Conservation (phyloP, 2,113 vertebrate species). For the Epinephelus cyanopodus region DNA sequence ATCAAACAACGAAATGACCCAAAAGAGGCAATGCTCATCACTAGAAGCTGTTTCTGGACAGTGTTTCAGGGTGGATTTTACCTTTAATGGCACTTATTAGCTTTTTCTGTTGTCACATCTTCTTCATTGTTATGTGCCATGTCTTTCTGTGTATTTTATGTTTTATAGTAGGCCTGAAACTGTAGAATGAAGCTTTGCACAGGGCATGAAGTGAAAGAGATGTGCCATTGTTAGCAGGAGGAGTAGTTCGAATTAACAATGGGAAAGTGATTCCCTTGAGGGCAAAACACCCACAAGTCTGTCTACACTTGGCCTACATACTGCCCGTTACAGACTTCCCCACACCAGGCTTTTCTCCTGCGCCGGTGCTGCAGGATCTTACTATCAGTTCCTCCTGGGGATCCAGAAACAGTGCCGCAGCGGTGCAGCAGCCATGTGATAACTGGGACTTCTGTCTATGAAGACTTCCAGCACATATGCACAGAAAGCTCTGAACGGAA, state of each 20-base stretch:
- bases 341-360: conserved; percentile 51
- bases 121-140: not conserved
- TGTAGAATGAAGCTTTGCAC: not conserved
- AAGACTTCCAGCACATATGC: conserved; percentile 13
- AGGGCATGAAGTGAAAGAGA: conserved; percentile 26
- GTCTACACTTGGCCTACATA: conserved; percentile 76
- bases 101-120: not conserved
- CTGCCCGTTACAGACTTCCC: conserved; percentile 57
- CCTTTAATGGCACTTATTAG: not conserved
- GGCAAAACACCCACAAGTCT: conserved; percentile 67
- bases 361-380: conserved; percentile 64
- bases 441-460: conserved; percentile 39
- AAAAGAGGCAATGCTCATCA: not conserved
- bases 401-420: conserved; percentile 63
- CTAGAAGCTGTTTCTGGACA: not conserved
- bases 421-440: conserved; percentile 56
- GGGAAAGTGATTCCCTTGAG: conserved; percentile 53
- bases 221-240: conserved; percentile 33
- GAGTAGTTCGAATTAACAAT: conserved; percentile 61
- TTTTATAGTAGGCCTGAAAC: conserved; percentile 19
- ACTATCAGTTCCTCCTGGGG: conserved; percentile 66
- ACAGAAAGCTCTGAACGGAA: conserved; percentile 5
- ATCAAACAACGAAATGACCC: not conserved
- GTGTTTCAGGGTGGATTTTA: not conserved
- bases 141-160: not conserved